Percentiles rank a stretch among this genome's conserved stretches.
Evolutionary conservation across 2,888 invertebrate genomes (phyloP).

Genomic region (Habroteleia sp.): DNA sequence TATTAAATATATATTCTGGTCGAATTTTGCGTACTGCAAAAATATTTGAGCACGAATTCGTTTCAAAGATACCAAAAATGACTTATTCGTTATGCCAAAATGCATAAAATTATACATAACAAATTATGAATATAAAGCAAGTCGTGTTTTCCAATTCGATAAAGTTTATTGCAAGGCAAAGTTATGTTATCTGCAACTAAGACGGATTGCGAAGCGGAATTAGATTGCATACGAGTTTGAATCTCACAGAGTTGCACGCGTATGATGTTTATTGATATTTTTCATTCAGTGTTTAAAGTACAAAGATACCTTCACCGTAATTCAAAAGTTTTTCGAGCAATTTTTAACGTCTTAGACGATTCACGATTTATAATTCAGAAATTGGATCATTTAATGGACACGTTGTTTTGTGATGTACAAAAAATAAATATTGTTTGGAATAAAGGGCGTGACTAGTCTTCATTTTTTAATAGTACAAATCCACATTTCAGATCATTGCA

Average conservation of each 20-base stretch:
- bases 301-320: constrained; percentile 13
- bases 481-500: too few species aligned
- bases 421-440: constrained; percentile 24
- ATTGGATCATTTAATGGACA: constrained; percentile 1
- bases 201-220: too few species aligned
- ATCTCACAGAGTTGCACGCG: constrained; percentile 9
- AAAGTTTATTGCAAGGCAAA: constrained; percentile 17
- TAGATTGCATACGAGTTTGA: too few species aligned
- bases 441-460: neutral
- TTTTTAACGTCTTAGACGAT: constrained; percentile 3
- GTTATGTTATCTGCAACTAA: neutral
- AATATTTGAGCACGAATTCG: constrained; percentile 9
- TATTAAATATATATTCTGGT: too few species aligned
- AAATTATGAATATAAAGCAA: constrained; percentile 7
- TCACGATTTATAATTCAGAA: neutral
- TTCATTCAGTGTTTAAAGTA: constrained; percentile 11
- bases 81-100: neutral
- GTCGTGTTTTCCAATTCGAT: constrained; percentile 12
- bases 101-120: too few species aligned
- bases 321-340: constrained; percentile 30
- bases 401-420: constrained; percentile 27
- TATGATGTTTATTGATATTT: constrained; percentile 8
- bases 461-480: too few species aligned
- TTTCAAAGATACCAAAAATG: neutral
- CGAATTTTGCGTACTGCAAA: too few species aligned